These are phyloP conservation scores for Nasonia oneida DNA, from an alignment of 2,888 invertebrate species.

Conservation along the genomic window DNA sequence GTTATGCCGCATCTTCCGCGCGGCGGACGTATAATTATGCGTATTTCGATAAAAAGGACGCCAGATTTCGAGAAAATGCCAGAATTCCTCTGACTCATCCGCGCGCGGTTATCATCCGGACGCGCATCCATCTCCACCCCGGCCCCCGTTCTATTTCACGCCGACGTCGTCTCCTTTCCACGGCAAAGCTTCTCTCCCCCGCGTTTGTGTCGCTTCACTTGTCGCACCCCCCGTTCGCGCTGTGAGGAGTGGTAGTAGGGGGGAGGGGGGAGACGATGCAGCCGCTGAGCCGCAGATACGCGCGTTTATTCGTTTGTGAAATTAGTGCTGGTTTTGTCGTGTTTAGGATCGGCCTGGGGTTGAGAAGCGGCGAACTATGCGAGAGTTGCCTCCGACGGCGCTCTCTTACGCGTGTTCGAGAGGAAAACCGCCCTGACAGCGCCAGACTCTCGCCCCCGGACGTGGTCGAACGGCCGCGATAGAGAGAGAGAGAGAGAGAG, in stretches of 20 bases:
- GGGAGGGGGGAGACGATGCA: not conserved
- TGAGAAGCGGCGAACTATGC: not conserved
- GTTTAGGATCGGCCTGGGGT: constrained; percentile 43
- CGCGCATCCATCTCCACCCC: constrained; percentile 42
- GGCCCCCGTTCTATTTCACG: constrained; percentile 41
- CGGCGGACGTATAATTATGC: not conserved
- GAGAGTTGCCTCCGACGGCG: not conserved
- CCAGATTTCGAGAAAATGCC: not conserved
- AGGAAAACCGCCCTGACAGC: constrained; percentile 57
- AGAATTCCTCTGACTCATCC: constrained; percentile 69
- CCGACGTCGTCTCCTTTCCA: not conserved
- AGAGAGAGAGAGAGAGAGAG: too few relatives aligned
- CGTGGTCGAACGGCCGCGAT: not conserved
- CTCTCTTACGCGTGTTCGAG: constrained; percentile 47
- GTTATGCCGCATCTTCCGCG: not conserved
- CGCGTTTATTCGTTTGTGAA: constrained; percentile 79
- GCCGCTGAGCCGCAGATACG: constrained; percentile 25
- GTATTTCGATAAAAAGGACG: not conserved
- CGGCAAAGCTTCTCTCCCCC: constrained; percentile 22
- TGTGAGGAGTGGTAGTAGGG: not conserved
- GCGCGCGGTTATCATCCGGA: not conserved
- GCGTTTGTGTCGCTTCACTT: constrained; percentile 69
- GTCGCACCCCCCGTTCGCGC: not conserved
- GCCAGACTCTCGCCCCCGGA: constrained; percentile 34
- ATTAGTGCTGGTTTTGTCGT: constrained; percentile 78